Conservation (phyloP, 2,797 vertebrate species). For the Rhynchonycteris naso region DNA sequence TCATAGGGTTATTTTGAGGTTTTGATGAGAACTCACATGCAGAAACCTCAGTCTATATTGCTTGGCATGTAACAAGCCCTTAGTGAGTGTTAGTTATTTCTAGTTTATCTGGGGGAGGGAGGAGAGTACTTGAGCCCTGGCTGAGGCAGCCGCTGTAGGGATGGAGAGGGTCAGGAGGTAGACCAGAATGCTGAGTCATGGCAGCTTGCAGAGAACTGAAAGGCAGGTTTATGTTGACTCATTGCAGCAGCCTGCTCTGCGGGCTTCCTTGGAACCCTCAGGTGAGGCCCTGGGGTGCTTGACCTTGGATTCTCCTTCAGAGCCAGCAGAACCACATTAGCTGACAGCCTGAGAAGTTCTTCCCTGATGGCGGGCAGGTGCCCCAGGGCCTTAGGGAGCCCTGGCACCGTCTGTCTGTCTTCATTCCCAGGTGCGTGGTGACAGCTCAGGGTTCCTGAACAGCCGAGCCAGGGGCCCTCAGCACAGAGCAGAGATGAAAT, state of each 20-base stretch:
- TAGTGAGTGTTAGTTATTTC: not conserved
- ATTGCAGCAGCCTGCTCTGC: not conserved
- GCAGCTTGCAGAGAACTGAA: not conserved
- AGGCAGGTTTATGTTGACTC: not conserved
- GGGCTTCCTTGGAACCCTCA: not conserved
- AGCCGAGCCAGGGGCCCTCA: not conserved
- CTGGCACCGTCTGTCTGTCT: too few species aligned
- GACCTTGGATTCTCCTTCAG: not conserved
- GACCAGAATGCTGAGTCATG: not conserved
- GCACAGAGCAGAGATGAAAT: accelerated
- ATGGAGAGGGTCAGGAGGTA: not conserved
- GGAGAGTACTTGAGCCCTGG: not conserved
- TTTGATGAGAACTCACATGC: not conserved
- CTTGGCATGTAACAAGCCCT: not conserved
- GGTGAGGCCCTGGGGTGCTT: not conserved
- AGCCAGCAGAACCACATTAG: not conserved
- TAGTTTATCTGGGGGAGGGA: not conserved
- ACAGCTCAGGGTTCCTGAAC: not conserved
- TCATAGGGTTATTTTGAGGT: not conserved
- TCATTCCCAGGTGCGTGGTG: too few species aligned
- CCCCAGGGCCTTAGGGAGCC: too few species aligned
- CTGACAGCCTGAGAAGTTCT: too few species aligned
- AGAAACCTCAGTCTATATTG: not conserved
- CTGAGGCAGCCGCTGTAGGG: not conserved
- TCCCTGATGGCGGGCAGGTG: not conserved